Conservation (phyloP, 1,140 invertebrate genomes). For the Geopemphigus sp. region DNA sequence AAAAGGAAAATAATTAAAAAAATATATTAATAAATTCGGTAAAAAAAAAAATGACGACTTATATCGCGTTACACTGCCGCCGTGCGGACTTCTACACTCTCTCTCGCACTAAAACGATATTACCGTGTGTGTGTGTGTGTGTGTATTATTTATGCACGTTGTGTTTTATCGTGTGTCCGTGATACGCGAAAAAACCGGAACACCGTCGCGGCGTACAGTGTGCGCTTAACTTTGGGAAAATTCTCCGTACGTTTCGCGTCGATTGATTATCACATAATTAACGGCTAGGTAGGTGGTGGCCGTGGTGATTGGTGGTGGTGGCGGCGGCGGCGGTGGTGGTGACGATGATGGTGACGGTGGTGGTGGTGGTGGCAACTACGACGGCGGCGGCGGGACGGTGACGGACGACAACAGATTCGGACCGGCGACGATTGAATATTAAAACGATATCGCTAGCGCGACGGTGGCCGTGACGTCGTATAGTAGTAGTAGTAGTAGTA, state of each 20-base stretch:
- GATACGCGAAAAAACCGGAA: constrained; percentile 23
- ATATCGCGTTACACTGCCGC: background rate
- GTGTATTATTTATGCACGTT: background rate
- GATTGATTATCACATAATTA: constrained; percentile 39
- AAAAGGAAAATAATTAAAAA: too few species aligned
- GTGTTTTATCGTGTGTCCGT: background rate
- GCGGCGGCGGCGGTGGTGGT: background rate
- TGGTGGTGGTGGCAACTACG: background rate
- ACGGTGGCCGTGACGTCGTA: too few species aligned
- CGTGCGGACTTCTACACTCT: background rate
- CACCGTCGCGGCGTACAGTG: background rate
- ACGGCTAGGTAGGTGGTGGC: background rate
- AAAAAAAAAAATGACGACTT: too few species aligned
- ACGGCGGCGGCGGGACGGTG: background rate
- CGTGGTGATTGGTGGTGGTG: background rate
- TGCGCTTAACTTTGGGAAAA: constrained; percentile 11
- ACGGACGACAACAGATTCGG: constrained; percentile 3
- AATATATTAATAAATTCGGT: too few species aligned
- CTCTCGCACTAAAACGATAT: background rate
- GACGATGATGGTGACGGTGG: background rate
- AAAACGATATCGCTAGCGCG: background rate
- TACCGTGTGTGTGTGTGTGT: background rate
- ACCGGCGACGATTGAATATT: background rate
- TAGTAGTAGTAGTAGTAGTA: too few species aligned
- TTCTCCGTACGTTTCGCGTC: constrained; percentile 24